Evolutionary conservation across 2,888 invertebrate species (phyloP).

Genomic region (Drosophila trichaetosa): DNA sequence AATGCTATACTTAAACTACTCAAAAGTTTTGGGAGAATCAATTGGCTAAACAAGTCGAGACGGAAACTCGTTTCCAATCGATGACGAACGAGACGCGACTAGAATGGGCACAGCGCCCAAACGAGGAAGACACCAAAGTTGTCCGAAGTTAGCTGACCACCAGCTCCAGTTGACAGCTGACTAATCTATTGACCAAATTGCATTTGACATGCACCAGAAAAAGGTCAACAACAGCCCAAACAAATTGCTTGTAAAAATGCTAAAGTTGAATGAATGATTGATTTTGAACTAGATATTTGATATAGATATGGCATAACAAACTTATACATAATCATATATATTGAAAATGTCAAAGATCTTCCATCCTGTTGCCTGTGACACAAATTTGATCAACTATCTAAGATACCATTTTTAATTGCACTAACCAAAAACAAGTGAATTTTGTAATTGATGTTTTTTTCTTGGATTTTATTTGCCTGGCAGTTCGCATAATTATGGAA

Average conservation of each 20-base stretch:
- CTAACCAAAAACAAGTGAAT: not conserved
- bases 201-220: conserved; percentile 16
- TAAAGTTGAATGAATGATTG: not conserved
- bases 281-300: not conserved
- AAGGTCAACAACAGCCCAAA: not conserved
- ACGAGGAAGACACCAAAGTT: conserved; percentile 34
- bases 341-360: not conserved
- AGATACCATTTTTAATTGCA: not conserved
- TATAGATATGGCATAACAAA: not conserved
- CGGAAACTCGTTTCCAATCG: conserved; percentile 24
- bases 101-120: conserved; percentile 30
- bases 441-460: conserved; percentile 45
- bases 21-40: conserved; percentile 14
- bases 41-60: conserved; percentile 16
- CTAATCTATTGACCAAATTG: conserved; percentile 8
- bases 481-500: conserved; percentile 61
- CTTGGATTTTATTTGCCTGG: conserved; percentile 19
- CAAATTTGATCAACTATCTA: not conserved
- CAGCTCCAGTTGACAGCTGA: conserved; percentile 8
- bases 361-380: not conserved
- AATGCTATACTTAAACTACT: conserved; percentile 23
- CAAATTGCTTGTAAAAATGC: not conserved
- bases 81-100: not conserved
- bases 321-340: not conserved
- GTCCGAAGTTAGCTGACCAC: conserved; percentile 15